Evolutionary conservation across 2,797 vertebrate species (phyloP).

Genomic region (Pantherophis vulpinus): DNA sequence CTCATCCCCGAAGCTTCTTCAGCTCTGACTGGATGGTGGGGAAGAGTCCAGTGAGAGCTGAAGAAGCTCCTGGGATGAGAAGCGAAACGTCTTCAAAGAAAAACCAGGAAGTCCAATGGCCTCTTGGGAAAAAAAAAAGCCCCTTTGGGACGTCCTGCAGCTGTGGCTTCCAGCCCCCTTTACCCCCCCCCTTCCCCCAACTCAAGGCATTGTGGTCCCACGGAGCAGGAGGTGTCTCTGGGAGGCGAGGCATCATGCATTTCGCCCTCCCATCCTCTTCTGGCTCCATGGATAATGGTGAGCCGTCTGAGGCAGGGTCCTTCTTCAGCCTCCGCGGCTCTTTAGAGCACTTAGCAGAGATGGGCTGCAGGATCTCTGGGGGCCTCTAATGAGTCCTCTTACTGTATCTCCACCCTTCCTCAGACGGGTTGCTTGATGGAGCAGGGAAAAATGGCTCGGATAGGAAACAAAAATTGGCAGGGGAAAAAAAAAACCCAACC

Average conservation of each 20-base stretch:
- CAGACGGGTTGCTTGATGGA: neutral
- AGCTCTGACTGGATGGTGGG: too few species aligned
- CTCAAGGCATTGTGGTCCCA: neutral
- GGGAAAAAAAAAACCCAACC: too few species aligned
- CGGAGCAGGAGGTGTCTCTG: neutral
- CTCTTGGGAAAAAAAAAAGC: too few species aligned
- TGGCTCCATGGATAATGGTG: neutral
- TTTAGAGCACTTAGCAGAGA: neutral
- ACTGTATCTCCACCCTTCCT: neutral
- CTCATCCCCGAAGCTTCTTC: too few species aligned
- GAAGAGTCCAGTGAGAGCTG: too few species aligned
- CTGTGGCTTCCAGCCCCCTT: neutral
- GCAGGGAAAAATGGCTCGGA: neutral
- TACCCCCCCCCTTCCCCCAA: neutral
- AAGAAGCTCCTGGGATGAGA: too few species aligned
- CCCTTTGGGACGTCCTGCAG: neutral
- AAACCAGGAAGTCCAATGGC: too few species aligned
- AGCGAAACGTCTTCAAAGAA: too few species aligned
- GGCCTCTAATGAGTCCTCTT: neutral
- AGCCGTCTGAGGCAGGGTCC: constrained; percentile 15
- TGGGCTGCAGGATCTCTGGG: neutral
- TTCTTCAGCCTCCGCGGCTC: neutral
- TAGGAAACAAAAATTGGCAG: neutral
- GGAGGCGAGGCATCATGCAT: neutral
- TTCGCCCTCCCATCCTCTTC: neutral